Conservation (phyloP, 2,797 vertebrate genomes). For the Notolabrus celidotus region DNA sequence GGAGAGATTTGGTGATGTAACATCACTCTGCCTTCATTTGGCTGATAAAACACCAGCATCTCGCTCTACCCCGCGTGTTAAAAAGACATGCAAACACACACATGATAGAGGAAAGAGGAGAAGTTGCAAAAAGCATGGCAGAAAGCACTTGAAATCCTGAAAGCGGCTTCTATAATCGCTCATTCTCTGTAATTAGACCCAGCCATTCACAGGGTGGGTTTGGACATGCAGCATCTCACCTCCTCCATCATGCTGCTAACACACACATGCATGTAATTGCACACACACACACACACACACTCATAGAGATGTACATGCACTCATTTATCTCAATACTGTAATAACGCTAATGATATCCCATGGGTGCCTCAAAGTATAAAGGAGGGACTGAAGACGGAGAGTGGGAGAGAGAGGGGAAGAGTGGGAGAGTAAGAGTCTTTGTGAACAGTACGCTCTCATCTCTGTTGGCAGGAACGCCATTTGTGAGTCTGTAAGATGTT, state of each 20-base stretch:
- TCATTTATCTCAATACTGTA: conserved; percentile 65
- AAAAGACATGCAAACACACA: background rate
- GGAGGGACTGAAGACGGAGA: conserved; percentile 55
- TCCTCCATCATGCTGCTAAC: conserved; percentile 22
- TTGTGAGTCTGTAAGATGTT: conserved; percentile 81
- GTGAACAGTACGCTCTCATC: conserved; percentile 75
- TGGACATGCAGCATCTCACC: conserved; percentile 46
- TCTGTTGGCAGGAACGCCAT: conserved; percentile 75
- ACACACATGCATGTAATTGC: background rate
- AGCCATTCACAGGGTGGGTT: conserved; percentile 24
- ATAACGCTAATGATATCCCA: conserved; percentile 81
- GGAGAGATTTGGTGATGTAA: conserved; percentile 70
- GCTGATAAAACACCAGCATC: conserved; percentile 38
- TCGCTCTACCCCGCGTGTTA: conserved; percentile 21
- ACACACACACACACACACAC: conserved; percentile 28
- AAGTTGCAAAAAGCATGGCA: background rate
- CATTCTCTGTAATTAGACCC: conserved; percentile 36
- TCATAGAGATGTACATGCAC: conserved; percentile 14
- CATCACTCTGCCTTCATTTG: conserved; percentile 41
- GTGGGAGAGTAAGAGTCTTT: conserved; percentile 70
- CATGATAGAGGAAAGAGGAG: conserved; percentile 12
- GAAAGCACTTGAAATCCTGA: conserved; percentile 33
- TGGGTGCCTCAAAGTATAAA: conserved; percentile 68
- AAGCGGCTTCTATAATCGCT: conserved; percentile 38
- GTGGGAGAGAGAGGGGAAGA: conserved; percentile 60